Evolutionary conservation across 2,113 vertebrate species (phyloP), one percentile per base, ranked within the genome.

Genomic region (Cyanistes caeruleus): DNA sequence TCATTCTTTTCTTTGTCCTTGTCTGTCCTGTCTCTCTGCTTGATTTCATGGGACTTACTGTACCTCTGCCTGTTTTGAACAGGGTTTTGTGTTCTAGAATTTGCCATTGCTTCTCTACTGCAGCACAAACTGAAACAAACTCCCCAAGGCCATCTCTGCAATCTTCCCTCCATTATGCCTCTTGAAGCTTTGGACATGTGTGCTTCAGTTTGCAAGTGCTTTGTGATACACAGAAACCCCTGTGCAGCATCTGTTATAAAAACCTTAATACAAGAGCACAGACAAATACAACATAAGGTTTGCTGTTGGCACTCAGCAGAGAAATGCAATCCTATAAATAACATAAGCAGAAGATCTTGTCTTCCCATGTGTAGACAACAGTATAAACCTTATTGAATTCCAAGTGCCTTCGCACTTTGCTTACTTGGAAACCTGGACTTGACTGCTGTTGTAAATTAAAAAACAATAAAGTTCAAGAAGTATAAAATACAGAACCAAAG

Each of bases 241-340:
- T 25, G 13, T 73, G 78, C 59, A 70, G 35, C 43, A 80, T 80
- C 72, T 51, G 35, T 59, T 65, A 55, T 37, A 74, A 89, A 90
- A 94, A 39, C 67, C 28, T 85, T 74, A 17, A 83, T 55, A 59
- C n/a, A 49, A 82, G 41, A 94, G 58, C 67, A 87, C 49, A 83
- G 77, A 33, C 56, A 39, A 64, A 65, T 53, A 48, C n/a, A 91
- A 49, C 46, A 65, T 25, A 35, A 53, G 35, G 11, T 63, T 87
- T 16, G 16, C 63, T 80, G 75, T 51, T 95, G 87, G 78, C 91
- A 70, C 78, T 88, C n/a, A 1, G 31, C 63, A 91, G 41, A 91
- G 77, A 95, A 95, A 89, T 55, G 46, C 52, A 69, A n/a, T 86
- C 64, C n/a, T 20, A 68, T 78, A 91, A 93, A 96, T 93, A 82